phyloP scores from a whole-genome alignment of 2,113 vertebrate species.

The Onychostruthus taczanowskii region DNA sequence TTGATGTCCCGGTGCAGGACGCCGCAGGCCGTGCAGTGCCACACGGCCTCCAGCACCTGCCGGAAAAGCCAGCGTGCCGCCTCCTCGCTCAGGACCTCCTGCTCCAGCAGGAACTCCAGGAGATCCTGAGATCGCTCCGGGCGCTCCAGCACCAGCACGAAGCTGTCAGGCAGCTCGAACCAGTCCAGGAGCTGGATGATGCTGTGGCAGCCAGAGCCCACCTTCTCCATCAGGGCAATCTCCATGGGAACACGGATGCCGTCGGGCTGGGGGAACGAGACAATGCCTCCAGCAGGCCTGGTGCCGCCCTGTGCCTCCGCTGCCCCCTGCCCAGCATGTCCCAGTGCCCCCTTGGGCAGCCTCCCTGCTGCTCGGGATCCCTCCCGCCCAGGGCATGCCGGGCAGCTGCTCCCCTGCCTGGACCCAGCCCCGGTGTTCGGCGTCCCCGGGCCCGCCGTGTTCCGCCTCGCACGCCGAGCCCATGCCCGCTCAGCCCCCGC shows the following conservation, averaged over 20 bases:
- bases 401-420: no score
- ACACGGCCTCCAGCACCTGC: background rate
- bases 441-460: background rate
- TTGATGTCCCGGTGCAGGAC: background rate
- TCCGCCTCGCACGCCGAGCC: background rate
- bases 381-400: no score
- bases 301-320: no score
- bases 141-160: background rate
- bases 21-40: background rate
- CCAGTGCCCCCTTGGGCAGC: no score
- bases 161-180: background rate
- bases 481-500: no score
- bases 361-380: no score
- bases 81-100: background rate
- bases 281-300: no score
- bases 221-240: no score
- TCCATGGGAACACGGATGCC: no score
- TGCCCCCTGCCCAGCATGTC: no score
- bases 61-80: background rate
- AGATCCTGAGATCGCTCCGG: background rate
- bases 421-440: no score
- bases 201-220: background rate
- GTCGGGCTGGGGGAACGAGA: no score
- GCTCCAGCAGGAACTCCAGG: background rate
- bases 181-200: background rate